phyloP scores from a whole-genome alignment of 1,140 invertebrate species.

The Rhopalosiphum padi region DNA sequence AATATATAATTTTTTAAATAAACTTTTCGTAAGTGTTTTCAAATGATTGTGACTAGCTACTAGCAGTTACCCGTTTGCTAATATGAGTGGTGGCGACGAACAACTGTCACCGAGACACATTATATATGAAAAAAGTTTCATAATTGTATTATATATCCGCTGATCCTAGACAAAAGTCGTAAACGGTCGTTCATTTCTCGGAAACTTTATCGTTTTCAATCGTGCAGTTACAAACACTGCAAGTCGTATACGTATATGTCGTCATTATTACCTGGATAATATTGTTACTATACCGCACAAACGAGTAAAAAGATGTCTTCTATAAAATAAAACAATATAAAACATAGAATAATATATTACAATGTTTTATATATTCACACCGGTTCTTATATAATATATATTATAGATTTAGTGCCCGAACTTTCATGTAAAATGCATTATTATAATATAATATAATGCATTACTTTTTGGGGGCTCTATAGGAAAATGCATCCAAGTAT shows the following conservation, averaged over 20 bases:
- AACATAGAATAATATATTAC: background rate
- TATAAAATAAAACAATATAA: background rate
- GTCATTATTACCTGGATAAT: background rate
- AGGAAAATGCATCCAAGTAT: too few relatives aligned
- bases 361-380: background rate
- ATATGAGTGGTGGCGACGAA: background rate
- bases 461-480: too few relatives aligned
- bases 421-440: too few relatives aligned
- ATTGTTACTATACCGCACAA: background rate
- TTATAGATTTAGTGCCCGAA: too few relatives aligned
- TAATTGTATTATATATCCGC: background rate
- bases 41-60: background rate
- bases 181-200: background rate
- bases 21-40: background rate
- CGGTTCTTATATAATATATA: too few relatives aligned
- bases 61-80: background rate
- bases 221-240: background rate
- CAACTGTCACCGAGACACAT: background rate
- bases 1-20: slow-evolving; percentile 1
- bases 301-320: background rate
- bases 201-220: background rate
- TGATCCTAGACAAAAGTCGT: background rate
- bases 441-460: too few relatives aligned
- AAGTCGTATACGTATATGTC: background rate
- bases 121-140: slow-evolving; percentile 8